These are phyloP conservation scores for Liodrosophila aerea DNA, from an alignment of 2,888 invertebrate species.

Conservation along the genomic window DNA sequence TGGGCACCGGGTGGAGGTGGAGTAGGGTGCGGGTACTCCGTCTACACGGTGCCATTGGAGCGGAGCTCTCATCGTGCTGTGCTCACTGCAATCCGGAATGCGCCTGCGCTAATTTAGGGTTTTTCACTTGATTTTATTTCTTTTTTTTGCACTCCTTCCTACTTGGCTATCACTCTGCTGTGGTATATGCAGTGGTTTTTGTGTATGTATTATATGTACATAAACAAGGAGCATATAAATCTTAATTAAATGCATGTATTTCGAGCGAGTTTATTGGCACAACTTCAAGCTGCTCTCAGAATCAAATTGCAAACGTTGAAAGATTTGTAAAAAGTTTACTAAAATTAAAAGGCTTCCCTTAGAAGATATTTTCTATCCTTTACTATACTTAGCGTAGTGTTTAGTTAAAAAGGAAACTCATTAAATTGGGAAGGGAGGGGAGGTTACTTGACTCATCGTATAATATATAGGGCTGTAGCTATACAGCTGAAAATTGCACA, in stretches of 20 bases:
- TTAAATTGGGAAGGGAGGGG: too few relatives aligned
- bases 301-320: too few relatives aligned
- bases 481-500: too few relatives aligned
- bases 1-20: too few relatives aligned
- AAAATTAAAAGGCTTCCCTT: too few relatives aligned
- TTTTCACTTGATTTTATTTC: conserved; percentile 46
- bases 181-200: conserved; percentile 1
- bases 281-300: background rate
- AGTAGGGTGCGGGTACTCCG: background rate
- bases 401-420: too few relatives aligned
- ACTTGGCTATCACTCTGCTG: conserved; percentile 19
- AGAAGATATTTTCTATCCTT: too few relatives aligned
- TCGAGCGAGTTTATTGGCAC: too few relatives aligned
- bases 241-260: background rate
- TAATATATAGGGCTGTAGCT: too few relatives aligned
- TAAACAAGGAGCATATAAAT: background rate
- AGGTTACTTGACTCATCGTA: too few relatives aligned
- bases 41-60: conserved; percentile 66
- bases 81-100: conserved; percentile 38
- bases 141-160: conserved; percentile 11
- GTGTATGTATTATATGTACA: background rate
- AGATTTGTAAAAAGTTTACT: too few relatives aligned
- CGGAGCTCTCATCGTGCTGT: conserved; percentile 26
- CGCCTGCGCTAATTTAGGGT: conserved; percentile 70
- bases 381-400: too few relatives aligned